These are phyloP conservation scores for Megalopta genalis DNA, from an alignment of 1,140 invertebrate species.

Conservation along the genomic window DNA sequence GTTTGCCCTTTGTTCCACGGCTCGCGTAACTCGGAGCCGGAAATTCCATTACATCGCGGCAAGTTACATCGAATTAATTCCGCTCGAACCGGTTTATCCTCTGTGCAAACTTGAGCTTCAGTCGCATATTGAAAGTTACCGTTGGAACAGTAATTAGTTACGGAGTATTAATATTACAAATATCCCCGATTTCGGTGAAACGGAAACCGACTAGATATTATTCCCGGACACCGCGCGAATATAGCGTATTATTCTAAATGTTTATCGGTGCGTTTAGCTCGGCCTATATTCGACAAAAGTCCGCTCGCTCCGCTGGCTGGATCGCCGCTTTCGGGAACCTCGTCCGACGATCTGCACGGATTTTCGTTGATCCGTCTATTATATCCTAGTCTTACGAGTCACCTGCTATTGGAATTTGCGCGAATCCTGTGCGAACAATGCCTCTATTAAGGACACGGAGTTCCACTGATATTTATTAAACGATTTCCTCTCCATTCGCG, in stretches of 20 bases:
- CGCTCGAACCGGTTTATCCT: not conserved
- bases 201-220: constrained; percentile 11
- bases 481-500: too few species aligned
- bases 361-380: constrained; percentile 12
- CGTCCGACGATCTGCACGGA: not conserved
- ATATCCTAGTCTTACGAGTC: constrained; percentile 13
- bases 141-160: constrained; percentile 27
- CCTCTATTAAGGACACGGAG: not conserved
- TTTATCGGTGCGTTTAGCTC: constrained; percentile 24
- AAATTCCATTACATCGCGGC: constrained; percentile 25
- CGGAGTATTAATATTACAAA: constrained; percentile 27
- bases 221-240: not conserved
- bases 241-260: constrained; percentile 11
- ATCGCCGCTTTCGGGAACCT: not conserved
- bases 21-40: not conserved
- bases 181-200: constrained; percentile 6
- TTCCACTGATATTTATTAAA: too few species aligned
- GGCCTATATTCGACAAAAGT: constrained; percentile 1
- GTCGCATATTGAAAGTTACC: constrained; percentile 29
- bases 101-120: constrained; percentile 21
- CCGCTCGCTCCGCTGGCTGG: not conserved
- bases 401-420: not conserved
- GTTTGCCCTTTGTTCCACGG: not conserved
- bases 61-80: constrained; percentile 38
- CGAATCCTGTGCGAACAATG: constrained; percentile 3